Conservation (phyloP, 2,888 invertebrate species). For the Watsonalla cultraria region DNA sequence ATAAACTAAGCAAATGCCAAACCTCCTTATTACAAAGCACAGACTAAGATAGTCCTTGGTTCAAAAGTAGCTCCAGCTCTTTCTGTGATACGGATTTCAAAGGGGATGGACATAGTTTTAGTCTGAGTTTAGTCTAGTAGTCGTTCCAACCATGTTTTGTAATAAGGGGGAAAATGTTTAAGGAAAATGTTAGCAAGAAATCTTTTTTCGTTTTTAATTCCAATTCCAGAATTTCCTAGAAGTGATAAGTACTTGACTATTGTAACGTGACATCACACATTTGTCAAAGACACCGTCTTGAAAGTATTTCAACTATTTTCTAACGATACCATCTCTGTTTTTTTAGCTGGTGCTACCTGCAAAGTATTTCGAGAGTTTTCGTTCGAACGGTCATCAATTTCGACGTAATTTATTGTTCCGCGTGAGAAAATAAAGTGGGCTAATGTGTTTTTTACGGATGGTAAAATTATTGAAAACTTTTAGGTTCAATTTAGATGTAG, state of each 20-base stretch:
- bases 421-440: conserved; percentile 33
- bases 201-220: too few relatives aligned
- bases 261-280: not conserved
- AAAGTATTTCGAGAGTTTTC: conserved; percentile 24
- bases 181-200: too few relatives aligned
- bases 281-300: not conserved
- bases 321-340: conserved; percentile 33
- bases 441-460: not conserved
- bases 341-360: conserved; percentile 46
- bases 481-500: not conserved
- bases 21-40: too few relatives aligned
- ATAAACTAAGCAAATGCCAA: too few relatives aligned
- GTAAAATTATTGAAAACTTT: conserved; percentile 2
- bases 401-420: conserved; percentile 40
- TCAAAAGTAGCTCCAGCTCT: too few relatives aligned
- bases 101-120: too few relatives aligned
- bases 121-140: too few relatives aligned
- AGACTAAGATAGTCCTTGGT: too few relatives aligned
- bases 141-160: too few relatives aligned
- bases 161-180: too few relatives aligned
- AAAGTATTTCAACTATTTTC: conserved; percentile 43
- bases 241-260: not conserved
- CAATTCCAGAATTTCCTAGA: not conserved
- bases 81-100: too few relatives aligned
- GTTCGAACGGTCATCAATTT: conserved; percentile 36